Evolutionary conservation across 2,888 invertebrate species (phyloP), one percentile per base, ranked within the genome.

Genomic region (Lucinisca nassula): DNA sequence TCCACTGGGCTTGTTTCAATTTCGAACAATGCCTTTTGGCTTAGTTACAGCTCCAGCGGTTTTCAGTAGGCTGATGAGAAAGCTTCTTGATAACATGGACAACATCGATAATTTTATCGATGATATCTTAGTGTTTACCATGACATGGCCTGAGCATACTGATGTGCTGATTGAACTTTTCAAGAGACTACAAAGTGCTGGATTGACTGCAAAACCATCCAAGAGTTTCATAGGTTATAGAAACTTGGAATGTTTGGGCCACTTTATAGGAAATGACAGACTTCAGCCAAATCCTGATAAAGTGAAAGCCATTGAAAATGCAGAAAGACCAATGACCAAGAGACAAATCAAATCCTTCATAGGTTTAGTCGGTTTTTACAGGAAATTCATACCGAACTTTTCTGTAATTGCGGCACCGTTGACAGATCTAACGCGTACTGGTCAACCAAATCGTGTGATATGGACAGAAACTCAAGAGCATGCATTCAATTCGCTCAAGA

Each of bases 71-170:
- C 67, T 89, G 21, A 90, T 90, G 89, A 45, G 86, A 38, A 87
- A 84, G 51, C 37, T 90, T 45, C 81, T 35, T 82, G 73, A 10
- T n/a, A n/a, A n/a, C n/a, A 61, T 87, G 27, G n/a, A 49, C n/a
- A 61, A 45, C 37, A 61, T 85, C 4, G 89, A 89, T 30, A 85
- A 87, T 49, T 88, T 87, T 37, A 51, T 91, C 14, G 91, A 92
- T 55, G 90, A 92, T 70, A 82, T 92, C 17, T 27, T 84, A 12
- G 74, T 82, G 1, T 84, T 74, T 45, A 89, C 89, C 17, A 24
- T 21, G 6, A 85, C 91, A 4, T 90, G 79, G 55, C 67, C 83
- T 35, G 79, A 91, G 21, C 89, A 92, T 61, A 8, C 85, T 4
- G 21, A 61, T 0, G 67, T 84, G 24, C 45, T 91, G 1, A 4